Evolutionary conservation across 2,888 invertebrate genomes (phyloP).

Genomic region (Ethmia dodecea): DNA sequence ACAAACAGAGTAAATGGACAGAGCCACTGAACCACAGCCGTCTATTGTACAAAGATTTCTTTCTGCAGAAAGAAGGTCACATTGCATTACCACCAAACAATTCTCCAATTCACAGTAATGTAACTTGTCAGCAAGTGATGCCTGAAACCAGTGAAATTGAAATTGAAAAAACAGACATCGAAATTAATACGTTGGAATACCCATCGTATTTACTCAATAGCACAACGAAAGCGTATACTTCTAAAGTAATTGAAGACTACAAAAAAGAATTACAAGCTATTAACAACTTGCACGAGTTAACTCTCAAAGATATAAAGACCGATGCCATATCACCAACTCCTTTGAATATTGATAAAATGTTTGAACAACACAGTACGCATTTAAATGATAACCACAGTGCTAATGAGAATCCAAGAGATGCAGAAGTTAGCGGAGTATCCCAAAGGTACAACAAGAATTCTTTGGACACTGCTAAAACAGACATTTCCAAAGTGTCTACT

Average conservation of each 20-base stretch:
- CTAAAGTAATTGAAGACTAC: slow-evolving; percentile 73
- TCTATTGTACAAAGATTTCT: slow-evolving; percentile 68
- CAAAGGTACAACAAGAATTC: slow-evolving; percentile 27
- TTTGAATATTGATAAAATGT: slow-evolving; percentile 62
- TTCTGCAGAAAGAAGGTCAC: slow-evolving; percentile 60
- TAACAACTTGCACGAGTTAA: slow-evolving; percentile 64
- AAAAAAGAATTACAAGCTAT: slow-evolving; percentile 71
- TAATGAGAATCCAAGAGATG: slow-evolving; percentile 15
- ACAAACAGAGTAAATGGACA: slow-evolving; percentile 40
- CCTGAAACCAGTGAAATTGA: slow-evolving; percentile 30
- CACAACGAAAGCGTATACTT: slow-evolving; percentile 67
- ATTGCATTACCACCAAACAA: slow-evolving; percentile 56
- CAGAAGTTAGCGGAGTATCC: background rate
- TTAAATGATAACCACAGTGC: slow-evolving; percentile 35
- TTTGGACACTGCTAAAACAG: slow-evolving; percentile 36
- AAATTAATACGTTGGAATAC: slow-evolving; percentile 40
- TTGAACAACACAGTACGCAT: slow-evolving; percentile 44
- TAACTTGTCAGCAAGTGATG: slow-evolving; percentile 20
- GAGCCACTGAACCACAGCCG: slow-evolving; percentile 65
- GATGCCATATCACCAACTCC: slow-evolving; percentile 65
- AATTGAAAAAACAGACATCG: slow-evolving; percentile 17
- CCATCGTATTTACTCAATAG: slow-evolving; percentile 65
- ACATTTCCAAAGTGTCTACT: slow-evolving; percentile 61
- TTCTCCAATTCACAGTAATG: slow-evolving; percentile 43
- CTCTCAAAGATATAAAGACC: slow-evolving; percentile 67